Evolutionary conservation across 1,140 invertebrate genomes (phyloP).

Genomic region (Drosophila funebris): DNA sequence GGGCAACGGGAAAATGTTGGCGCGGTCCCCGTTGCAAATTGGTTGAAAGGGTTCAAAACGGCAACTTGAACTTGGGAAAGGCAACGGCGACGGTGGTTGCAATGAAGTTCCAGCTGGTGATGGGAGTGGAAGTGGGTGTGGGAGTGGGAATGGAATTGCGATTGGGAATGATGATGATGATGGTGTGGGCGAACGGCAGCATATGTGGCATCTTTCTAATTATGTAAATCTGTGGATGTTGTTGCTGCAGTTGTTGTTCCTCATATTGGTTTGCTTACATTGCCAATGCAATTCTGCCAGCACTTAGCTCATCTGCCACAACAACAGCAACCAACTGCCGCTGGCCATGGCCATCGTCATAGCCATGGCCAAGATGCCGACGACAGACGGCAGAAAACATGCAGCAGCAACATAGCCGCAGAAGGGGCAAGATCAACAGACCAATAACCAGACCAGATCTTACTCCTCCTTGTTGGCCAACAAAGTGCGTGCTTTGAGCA

Average conservation of each 20-base stretch:
- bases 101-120: conserved; percentile 23
- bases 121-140: background rate
- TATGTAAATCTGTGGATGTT: conserved; percentile 64
- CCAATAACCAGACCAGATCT: background rate
- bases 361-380: conserved; percentile 22
- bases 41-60: conserved; percentile 74
- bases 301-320: conserved; percentile 21
- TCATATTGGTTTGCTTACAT: conserved; percentile 9
- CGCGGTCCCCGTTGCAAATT: conserved; percentile 58
- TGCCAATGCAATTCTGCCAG: conserved; percentile 21
- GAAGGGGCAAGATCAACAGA: background rate
- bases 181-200: conserved; percentile 52
- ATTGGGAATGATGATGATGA: background rate
- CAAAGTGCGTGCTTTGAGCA: conserved; percentile 77
- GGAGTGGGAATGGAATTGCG: background rate
- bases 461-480: conserved; percentile 13
- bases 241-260: conserved; percentile 3
- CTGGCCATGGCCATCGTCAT: conserved; percentile 17
- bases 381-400: conserved; percentile 54
- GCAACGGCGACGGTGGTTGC: conserved; percentile 39
- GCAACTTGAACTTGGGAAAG: conserved; percentile 70
- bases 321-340: conserved; percentile 35
- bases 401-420: conserved; percentile 11
- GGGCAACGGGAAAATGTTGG: conserved; percentile 51
- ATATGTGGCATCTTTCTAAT: conserved; percentile 78